Evolutionary conservation across 2,888 invertebrate species (phyloP).

Genomic region (Cyrtodaria siliqua): DNA sequence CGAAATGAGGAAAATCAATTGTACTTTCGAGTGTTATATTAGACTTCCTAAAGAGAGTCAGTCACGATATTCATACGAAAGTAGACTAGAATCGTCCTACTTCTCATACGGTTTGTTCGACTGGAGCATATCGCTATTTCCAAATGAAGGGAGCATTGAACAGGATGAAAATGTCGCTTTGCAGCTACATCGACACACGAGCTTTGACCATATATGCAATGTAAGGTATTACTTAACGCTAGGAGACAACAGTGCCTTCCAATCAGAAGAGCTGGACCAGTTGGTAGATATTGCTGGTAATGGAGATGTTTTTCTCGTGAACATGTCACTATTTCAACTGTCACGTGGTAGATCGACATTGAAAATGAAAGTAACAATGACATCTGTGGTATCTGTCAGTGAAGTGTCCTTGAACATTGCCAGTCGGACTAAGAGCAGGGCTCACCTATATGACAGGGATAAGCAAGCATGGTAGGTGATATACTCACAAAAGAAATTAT

Average conservation of each 20-base stretch:
- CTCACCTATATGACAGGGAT: constrained; percentile 92
- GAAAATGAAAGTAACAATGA: constrained; percentile 91
- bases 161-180: constrained; percentile 84
- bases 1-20: constrained; percentile 91
- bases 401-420: constrained; percentile 87
- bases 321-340: constrained; percentile 74
- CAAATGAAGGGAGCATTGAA: constrained; percentile 78
- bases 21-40: constrained; percentile 89
- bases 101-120: constrained; percentile 94
- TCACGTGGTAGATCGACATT: constrained; percentile 84
- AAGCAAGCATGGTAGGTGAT: constrained; percentile 90
- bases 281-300: constrained; percentile 80
- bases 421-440: constrained; percentile 75
- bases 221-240: constrained; percentile 90
- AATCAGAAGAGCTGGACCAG: constrained; percentile 80
- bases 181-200: constrained; percentile 90
- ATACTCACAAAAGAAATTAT: too few relatives aligned
- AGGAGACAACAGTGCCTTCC: constrained; percentile 79
- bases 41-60: constrained; percentile 87
- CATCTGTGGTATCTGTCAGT: constrained; percentile 90
- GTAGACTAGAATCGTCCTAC: constrained; percentile 89
- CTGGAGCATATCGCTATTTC: constrained; percentile 89
- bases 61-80: constrained; percentile 68
- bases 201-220: constrained; percentile 92
- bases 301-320: constrained; percentile 78